phyloP scores from a whole-genome alignment of 2,888 invertebrate species.

The Colletes collaris region DNA sequence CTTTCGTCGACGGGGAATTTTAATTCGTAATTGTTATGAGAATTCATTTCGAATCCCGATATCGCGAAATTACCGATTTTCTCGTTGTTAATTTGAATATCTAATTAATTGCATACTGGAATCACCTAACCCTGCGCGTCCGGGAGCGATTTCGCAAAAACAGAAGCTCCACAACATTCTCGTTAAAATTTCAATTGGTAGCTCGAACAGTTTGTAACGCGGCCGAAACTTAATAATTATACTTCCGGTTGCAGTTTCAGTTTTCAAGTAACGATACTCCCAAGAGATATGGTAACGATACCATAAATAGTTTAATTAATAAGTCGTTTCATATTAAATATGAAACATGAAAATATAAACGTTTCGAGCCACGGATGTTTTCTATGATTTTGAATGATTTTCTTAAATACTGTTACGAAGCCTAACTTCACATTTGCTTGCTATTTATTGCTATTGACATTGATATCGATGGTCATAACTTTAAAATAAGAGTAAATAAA shows the following conservation, averaged over 20 bases:
- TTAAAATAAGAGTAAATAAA: no score
- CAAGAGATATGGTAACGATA: no score
- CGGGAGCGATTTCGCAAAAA: not conserved
- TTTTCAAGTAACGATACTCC: not conserved
- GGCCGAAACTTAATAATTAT: not conserved
- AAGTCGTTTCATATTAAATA: no score
- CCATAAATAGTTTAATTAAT: no score
- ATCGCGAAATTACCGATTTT: conserved; percentile 12
- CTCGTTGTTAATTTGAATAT: conserved; percentile 28
- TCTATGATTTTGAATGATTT: no score
- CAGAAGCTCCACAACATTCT: conserved; percentile 1
- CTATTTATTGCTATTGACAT: no score
- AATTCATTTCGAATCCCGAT: conserved; percentile 4
- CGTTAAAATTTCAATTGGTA: conserved; percentile 9
- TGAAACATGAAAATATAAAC: no score
- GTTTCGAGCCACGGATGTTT: no score
- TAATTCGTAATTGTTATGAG: not conserved
- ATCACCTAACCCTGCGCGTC: not conserved
- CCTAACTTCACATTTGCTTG: no score
- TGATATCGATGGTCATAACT: no score
- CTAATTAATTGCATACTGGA: conserved; percentile 10
- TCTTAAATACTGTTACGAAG: no score
- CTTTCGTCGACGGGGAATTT: conserved; percentile 18
- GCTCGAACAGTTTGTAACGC: not conserved
- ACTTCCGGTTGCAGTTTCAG: not conserved